Evolutionary conservation across 2,888 invertebrate species (phyloP), one percentile per base, ranked within the genome.

Genomic region (Melangyna quadrimaculata): DNA sequence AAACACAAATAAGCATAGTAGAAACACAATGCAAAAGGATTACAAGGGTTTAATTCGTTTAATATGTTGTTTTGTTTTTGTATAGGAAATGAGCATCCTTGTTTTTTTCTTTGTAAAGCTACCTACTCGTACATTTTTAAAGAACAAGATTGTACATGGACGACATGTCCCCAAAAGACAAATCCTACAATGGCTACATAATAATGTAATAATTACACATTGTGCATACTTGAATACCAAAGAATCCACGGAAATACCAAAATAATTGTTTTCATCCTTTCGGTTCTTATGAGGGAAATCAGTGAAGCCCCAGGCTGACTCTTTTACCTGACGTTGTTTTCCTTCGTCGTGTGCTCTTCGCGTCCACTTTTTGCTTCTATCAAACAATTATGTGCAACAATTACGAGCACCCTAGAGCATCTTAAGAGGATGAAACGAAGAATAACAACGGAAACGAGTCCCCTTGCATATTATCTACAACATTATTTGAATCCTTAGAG

Each of bases 311-410:
- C n/a, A n/a, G n/a, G 22, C 14, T 19, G 35, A 59, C 35, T 22
- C 35, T n/a, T 24, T 40, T 24, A 61, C 37, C 40, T 32, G 4
- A 3, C 37, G 14, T 22, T 37, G 17, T 55, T 14, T 6, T 8
- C n/a, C n/a, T n/a, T 8, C 35, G 35, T 12, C 37, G 9, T 32
- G 32, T 17, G 3, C 32, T 35, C 19, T 61, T 35, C 27, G 6
- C 10, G 4, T 35, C 45, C 35, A 1, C 59, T 17, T 43, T 10
- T 19, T 6, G 27, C 32, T 24, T 67, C 27, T 59, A 14, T 69
- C 61, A 77, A 82, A 82, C 81, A 77, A 82, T 71, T 71, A 65
- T 32, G 35, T 61, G 78, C 82, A 82, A 82, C 82, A 82, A 82
- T 71, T 71, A 65, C 48, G 22, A 81, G 65, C 32, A 75, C 67